Percentiles rank a stretch among this genome's conserved stretches.
phyloP scores from a whole-genome alignment of 1,140 invertebrate genomes.

The Tribolium castaneum region DNA sequence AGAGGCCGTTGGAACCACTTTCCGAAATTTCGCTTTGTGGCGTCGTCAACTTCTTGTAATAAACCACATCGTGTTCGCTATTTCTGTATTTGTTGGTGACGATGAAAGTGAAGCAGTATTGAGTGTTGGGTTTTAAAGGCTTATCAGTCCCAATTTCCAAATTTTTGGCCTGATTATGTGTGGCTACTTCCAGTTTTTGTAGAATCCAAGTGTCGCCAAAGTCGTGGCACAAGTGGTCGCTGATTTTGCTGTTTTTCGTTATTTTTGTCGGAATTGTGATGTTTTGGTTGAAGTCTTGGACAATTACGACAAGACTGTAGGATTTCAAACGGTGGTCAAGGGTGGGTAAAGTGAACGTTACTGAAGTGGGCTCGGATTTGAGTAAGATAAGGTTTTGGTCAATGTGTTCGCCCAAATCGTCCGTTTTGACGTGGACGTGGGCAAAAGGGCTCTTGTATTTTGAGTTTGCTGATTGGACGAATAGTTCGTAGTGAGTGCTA shows the following conservation, averaged over 20 bases:
- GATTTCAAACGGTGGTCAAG: slow-evolving; percentile 49
- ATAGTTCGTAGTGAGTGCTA: slow-evolving; percentile 50
- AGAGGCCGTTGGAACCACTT: slow-evolving; percentile 45
- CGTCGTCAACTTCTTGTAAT: slow-evolving; percentile 53
- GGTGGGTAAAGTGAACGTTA: slow-evolving; percentile 50
- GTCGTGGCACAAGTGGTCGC: slow-evolving; percentile 51
- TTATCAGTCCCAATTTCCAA: slow-evolving; percentile 45
- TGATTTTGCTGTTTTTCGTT: slow-evolving; percentile 38
- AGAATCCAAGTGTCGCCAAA: slow-evolving; percentile 55
- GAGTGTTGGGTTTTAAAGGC: slow-evolving; percentile 47
- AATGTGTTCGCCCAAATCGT: slow-evolving; percentile 53
- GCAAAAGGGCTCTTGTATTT: slow-evolving; percentile 51
- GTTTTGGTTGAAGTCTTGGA: slow-evolving; percentile 54
- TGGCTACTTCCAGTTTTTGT: slow-evolving; percentile 49
- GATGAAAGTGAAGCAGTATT: slow-evolving; percentile 57
- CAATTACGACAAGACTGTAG: slow-evolving; percentile 47
- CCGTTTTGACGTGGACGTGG: slow-evolving; percentile 44
- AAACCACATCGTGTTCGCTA: slow-evolving; percentile 52
- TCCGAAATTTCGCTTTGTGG: background rate
- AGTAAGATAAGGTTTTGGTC: slow-evolving; percentile 53
- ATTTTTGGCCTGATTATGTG: slow-evolving; percentile 44
- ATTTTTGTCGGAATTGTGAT: slow-evolving; percentile 35
- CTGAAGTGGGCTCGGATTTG: slow-evolving; percentile 42
- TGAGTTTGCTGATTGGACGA: slow-evolving; percentile 51
- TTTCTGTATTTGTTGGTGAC: slow-evolving; percentile 53